Base-by-base conservation (phyloP, 2,113 vertebrate species). In the Planiliza haematocheilus region DNA sequence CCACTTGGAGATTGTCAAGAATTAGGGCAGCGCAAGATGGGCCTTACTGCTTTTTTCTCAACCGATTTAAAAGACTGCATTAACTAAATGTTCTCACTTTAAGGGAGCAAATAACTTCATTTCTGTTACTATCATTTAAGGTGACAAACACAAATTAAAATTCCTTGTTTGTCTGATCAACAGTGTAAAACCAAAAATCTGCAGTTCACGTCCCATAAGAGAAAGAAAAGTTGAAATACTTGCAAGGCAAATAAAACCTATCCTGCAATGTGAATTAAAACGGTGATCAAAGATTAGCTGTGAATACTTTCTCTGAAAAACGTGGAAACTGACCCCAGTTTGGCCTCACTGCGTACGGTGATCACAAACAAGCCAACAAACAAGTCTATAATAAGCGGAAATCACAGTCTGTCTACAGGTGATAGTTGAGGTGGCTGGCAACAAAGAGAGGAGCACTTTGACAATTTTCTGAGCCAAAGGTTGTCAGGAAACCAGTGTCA, bases 1-100 rank as follows among this genome's bases (percentile, higher is more conserved):
- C 65, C 64, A 80, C 74, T 79, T 78, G 73, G 55, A 74, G 68
- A 67, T 42, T 65, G 56, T 17, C 52, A 34, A 79, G 74, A 86
- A 77, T 80, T 69, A 73, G 78, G 63, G 21, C 70, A 79, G 58
- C 16, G 72, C 58, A 85, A 74, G 37, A 58, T 1, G 3, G 57
- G 38, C 2, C 8, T 24, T 9, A 46, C 13, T 69, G 58, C 10
- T 48, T 63, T 51, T 57, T 13, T 16, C 3, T 41, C 38, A 24
- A 41, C 67, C 36, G 63, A 77, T 49, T 66, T 65, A 21, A 50
- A 66, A 13, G 5, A 16, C 1, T 7, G 2, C 12, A 36, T 60
- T 30, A 37, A 8, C 9, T 37, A 43, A 55, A 57, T 34, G 7
- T 41, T 53, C 10, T 37, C 3, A 41, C 18, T 59, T 12, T 6